Conservation (phyloP, 2,113 vertebrate species). For the Saiga tatarica region DNA sequence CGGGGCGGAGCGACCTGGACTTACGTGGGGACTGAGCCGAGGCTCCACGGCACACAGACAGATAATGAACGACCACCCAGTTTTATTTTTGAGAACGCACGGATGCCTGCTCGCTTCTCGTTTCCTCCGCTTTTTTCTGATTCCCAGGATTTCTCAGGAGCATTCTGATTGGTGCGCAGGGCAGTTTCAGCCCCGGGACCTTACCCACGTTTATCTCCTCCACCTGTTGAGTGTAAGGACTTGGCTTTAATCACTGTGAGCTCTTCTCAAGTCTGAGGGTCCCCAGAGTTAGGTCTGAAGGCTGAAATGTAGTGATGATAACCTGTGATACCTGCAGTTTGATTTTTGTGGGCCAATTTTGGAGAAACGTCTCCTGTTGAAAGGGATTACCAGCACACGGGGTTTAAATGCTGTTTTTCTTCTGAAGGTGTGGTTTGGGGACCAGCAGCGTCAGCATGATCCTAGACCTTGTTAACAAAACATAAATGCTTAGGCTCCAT, state of each 20-base stretch:
- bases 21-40: not conserved
- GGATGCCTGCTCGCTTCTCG: not conserved
- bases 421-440: not conserved
- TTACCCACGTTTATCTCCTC: not conserved
- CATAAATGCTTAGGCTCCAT: not conserved
- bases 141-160: not conserved
- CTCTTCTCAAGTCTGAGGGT: not conserved
- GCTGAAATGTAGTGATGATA: not conserved
- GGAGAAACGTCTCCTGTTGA: not conserved
- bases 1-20: not conserved
- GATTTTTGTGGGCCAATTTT: rapidly evolving
- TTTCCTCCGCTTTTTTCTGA: not conserved
- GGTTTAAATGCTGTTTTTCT: not conserved
- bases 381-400: not conserved
- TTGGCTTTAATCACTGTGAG: not conserved
- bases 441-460: too few species aligned
- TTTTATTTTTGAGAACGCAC: not conserved
- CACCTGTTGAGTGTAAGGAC: not conserved
- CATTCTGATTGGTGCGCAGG: not conserved
- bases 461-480: not conserved
- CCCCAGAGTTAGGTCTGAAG: not conserved
- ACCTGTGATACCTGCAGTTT: not conserved
- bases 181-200: rapidly evolving
- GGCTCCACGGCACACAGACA: not conserved
- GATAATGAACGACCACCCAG: not conserved